Evolutionary conservation across 2,113 vertebrate genomes (phyloP), one percentile per base, ranked within the genome.

Genomic region (Pangasianodon hypophthalmus): DNA sequence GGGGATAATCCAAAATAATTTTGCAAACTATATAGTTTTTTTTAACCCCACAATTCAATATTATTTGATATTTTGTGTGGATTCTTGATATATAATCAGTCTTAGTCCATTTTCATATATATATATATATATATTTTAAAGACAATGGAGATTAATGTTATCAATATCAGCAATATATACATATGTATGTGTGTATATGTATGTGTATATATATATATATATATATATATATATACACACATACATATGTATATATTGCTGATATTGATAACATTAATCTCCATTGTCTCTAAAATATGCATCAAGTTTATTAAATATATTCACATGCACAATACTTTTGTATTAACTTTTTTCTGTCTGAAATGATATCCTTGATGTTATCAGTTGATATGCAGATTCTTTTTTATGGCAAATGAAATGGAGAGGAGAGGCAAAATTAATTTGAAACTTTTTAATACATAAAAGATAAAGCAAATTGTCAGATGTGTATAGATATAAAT

Each of bases 191-290:
- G n/a, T n/a, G n/a, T n/a, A n/a, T n/a, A n/a, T n/a, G n/a, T n/a
- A n/a, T n/a, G n/a, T n/a, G n/a, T n/a, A n/a, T n/a, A 48, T 48
- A 48, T 48, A 48, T 48, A 48, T 48, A 48, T 48, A 48, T 48
- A 48, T 48, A 48, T 48, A 48, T 48, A 13, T 54, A n/a, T n/a
- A n/a, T n/a, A n/a, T n/a, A n/a, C n/a, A n/a, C n/a, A n/a, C n/a
- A n/a, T n/a, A n/a, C n/a, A n/a, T n/a, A n/a, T n/a, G n/a, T n/a
- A n/a, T n/a, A n/a, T n/a, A n/a, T 79, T 50, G 44, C 48, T 81
- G 29, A 94, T 96, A 93, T 95, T 94, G 91, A 94, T 95, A 96
- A 95, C 95, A 95, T 97, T 96, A 96, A 96, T 96, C 95, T 95
- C 94, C 93, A 92, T 95, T 95, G 95, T 95, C 95, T 96, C 88